Evolutionary conservation across 2,888 invertebrate species (phyloP).

Genomic region (Drosophila ustulata): DNA sequence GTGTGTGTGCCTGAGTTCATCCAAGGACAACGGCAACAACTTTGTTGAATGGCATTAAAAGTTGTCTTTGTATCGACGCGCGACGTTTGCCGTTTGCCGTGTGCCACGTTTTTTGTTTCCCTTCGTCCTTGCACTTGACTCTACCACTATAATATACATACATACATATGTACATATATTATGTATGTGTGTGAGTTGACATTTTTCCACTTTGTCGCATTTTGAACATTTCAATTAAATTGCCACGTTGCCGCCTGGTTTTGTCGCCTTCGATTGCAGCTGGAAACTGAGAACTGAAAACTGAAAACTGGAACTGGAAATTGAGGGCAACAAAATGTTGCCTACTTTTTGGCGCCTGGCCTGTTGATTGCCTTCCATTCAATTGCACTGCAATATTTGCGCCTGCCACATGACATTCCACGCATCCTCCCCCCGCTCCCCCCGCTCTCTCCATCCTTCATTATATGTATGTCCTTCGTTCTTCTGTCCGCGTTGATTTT

Average conservation of each 20-base stretch:
- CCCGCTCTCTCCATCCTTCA: neutral
- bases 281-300: neutral
- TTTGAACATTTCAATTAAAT: slow-evolving; percentile 77
- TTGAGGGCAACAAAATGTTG: slow-evolving; percentile 23
- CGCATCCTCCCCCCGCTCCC: neutral
- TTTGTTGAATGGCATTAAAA: slow-evolving; percentile 77
- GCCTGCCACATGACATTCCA: slow-evolving; percentile 11
- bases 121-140: slow-evolving; percentile 50
- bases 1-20: slow-evolving; percentile 23
- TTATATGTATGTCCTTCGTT: neutral
- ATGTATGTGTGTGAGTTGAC: slow-evolving; percentile 22
- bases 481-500: slow-evolving; percentile 41
- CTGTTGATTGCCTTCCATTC: slow-evolving; percentile 61
- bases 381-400: slow-evolving; percentile 38
- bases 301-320: neutral
- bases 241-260: slow-evolving; percentile 9
- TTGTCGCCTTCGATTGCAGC: slow-evolving; percentile 12
- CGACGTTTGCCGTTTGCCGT: slow-evolving; percentile 37
- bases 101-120: slow-evolving; percentile 11
- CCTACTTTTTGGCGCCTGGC: slow-evolving; percentile 61
- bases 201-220: slow-evolving; percentile 67
- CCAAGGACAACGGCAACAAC: slow-evolving; percentile 57
- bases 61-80: slow-evolving; percentile 69
- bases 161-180: neutral
- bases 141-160: slow-evolving; percentile 2